Conservation (phyloP, 1,140 invertebrate genomes). For the Zaprionus camerounensis region DNA sequence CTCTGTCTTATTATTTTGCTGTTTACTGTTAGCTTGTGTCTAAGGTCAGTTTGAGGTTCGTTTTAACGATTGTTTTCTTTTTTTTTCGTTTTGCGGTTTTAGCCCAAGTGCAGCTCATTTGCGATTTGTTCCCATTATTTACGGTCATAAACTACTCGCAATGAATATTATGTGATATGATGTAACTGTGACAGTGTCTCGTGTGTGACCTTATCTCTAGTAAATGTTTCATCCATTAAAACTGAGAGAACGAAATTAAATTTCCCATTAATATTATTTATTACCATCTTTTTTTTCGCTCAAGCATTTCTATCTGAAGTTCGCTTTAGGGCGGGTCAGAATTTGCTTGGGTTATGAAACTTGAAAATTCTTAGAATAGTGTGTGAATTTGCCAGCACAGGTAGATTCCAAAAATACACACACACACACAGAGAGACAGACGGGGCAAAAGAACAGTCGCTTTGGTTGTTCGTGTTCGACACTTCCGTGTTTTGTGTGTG, state of each 20-base stretch:
- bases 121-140: constrained; percentile 64
- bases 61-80: constrained; percentile 31
- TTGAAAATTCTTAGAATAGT: constrained; percentile 37
- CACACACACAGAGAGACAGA: constrained; percentile 6
- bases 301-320: neutral
- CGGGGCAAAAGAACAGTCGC: constrained; percentile 23
- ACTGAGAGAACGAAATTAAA: neutral
- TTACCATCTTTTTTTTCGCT: constrained; percentile 1
- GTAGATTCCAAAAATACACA: constrained; percentile 28
- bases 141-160: constrained; percentile 61
- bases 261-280: constrained; percentile 7
- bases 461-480: constrained; percentile 20
- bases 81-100: constrained; percentile 23
- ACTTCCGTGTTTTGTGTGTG: constrained; percentile 53
- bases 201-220: constrained; percentile 1
- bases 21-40: constrained; percentile 55
- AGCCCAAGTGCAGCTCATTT: constrained; percentile 40
- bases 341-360: constrained; percentile 10
- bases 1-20: constrained; percentile 36
- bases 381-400: constrained; percentile 21
- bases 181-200: constrained; percentile 6
- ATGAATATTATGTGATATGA: constrained; percentile 32
- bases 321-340: constrained; percentile 8
- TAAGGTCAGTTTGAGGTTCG: constrained; percentile 71
- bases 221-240: neutral